Evolutionary conservation across 2,888 invertebrate species (phyloP), one percentile per base, ranked within the genome.

Genomic region (Galeruca laticollis): DNA sequence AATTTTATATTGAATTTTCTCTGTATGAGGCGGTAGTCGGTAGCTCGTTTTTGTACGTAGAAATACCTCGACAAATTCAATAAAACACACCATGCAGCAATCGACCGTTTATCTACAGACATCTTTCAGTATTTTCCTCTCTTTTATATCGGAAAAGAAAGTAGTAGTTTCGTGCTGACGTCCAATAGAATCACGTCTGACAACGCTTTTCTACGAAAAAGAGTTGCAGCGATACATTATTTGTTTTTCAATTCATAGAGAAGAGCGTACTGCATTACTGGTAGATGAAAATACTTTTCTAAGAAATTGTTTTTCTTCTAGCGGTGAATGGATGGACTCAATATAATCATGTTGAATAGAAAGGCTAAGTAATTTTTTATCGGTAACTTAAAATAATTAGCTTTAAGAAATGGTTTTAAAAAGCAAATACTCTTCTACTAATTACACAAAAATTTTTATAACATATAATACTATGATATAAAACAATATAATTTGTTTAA

Each of bases 31-130:
- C n/a, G n/a, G n/a, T n/a, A n/a, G n/a, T n/a, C n/a, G n/a, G n/a
- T n/a, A n/a, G n/a, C n/a, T n/a, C 3, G 6, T 26, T 26, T 3
- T 26, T 26, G 6, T 5, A 26, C 26, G 26, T 26, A 6, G 26
- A 61, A 61, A 61, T 61, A 49, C 49, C 47, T 26, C 43, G 64
- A 64, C 56, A 64, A 64, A 64, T 64, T 64, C 54, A 56, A 64
- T 64, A 56, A 43, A 56, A 57, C 35, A 64, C 57, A 65, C 57
- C 65, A 57, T 43, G 57, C 49, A 65, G 57, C 31, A 49, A 40
- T 47, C 65, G 15, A 65, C n/a, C 57, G 56, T 57, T 57, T 64
- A 64, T 64, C 64, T 47, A 31, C 15, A 47, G 57, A 47, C 33
- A 35, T 65, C 57, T 65, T 49, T 49, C 59, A 57, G 57, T 49